Evolutionary conservation across 2,113 vertebrate species (phyloP), one percentile per base, ranked within the genome.

Genomic region (Beaufortia kweichowensis): DNA sequence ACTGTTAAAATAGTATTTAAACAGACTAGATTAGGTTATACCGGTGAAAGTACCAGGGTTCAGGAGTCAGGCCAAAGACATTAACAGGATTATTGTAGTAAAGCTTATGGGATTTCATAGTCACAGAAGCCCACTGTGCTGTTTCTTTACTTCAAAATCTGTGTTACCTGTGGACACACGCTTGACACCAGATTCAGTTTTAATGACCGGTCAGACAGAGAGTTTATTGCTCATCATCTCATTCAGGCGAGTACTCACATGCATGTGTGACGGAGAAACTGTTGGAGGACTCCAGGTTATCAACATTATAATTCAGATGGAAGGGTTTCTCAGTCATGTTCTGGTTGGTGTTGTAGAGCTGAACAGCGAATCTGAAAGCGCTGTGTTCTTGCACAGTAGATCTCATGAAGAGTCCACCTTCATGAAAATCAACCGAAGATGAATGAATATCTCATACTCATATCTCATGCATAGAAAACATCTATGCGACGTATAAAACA

Each of bases 271-370:
- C 97, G 15, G 97, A 98, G 89, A 99, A 99, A 91, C 97, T 99
- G 96, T 99, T 99, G 85, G 96, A 99, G 68, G 96, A 99, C 89
- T 99, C 97, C 89, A 99, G 94, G 91, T 99, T 97, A 90, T 99
- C 97, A 84, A 99, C 97, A 2, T 99, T 97, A 88, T 98, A 98
- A 90, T 97, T 97, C 91, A 99, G 92, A 91, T 98, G 95, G 91
- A 99, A 99, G 86, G 97, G 97, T 87, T 98, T 97, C 85, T 98
- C 97, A 41, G 96, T 98, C 87, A 94, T 96, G 86, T 99, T 99
- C 91, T 98, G 97, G 92, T 99, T 99, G 85, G 96, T 99, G 94
- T 99, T 99, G 94, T 98, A 98, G 90, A 99, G 95, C 92, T 99
- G 96, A 84, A 98, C 96, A 60, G 96, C 97, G 87, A 99, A 99